Evolutionary conservation across 2,797 vertebrate genomes (phyloP).

Genomic region (Scolopax bukidnonensis): DNA sequence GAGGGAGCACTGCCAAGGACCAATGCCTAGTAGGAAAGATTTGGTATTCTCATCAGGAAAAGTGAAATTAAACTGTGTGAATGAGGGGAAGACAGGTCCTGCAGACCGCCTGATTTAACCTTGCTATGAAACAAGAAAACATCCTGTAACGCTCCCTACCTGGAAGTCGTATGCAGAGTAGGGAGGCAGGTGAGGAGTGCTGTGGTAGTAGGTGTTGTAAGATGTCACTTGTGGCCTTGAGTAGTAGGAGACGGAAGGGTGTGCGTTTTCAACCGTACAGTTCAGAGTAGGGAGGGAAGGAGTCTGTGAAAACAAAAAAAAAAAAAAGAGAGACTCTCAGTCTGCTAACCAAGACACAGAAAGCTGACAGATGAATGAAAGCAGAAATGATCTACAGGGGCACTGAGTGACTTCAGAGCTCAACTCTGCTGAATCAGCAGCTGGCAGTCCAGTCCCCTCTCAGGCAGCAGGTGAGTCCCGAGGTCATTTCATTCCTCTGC

Average conservation of each 20-base stretch:
- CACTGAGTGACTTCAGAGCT: background rate
- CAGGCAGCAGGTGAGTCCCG: background rate
- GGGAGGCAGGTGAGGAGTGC: constrained; percentile 92
- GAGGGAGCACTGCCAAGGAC: background rate
- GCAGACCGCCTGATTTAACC: background rate
- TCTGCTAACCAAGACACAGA: background rate
- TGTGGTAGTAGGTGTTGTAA: constrained; percentile 89
- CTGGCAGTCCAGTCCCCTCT: background rate
- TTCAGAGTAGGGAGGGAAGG: constrained; percentile 86
- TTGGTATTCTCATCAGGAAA: background rate
- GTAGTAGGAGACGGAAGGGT: constrained; percentile 82
- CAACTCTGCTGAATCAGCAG: background rate
- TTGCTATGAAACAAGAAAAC: background rate
- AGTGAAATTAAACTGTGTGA: constrained; percentile 14
- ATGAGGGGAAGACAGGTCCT: background rate
- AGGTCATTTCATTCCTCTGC: background rate
- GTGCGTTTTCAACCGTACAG: constrained; percentile 88
- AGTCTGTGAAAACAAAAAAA: constrained; percentile 76
- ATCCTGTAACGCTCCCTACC: constrained; percentile 75
- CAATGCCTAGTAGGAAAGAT: background rate
- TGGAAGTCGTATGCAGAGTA: constrained; percentile 96
- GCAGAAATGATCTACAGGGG: background rate
- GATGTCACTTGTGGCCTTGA: constrained; percentile 84
- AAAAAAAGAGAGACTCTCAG: background rate
- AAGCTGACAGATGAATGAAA: background rate